Percentiles rank a stretch among this genome's conserved stretches.
phyloP scores from a whole-genome alignment of 2,113 vertebrate genomes.

The Microtus montanus region DNA sequence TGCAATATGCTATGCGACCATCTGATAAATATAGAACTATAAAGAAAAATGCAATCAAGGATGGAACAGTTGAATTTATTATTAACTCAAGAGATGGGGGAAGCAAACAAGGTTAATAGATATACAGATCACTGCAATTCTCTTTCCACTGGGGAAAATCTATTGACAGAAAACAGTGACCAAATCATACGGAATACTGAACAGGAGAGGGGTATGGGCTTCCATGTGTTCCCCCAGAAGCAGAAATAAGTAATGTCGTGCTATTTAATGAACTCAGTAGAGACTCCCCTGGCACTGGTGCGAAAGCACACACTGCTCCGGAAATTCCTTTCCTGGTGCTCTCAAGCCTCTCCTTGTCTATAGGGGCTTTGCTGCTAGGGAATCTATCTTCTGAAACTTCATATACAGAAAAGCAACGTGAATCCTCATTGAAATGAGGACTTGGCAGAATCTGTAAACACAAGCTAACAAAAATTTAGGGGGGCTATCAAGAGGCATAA shows the following conservation, averaged over 20 bases:
- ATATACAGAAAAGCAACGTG: slow-evolving; percentile 17
- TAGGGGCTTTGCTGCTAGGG: not conserved
- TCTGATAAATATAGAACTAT: slow-evolving; percentile 2
- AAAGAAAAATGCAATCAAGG: slow-evolving; percentile 13
- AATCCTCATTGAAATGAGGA: slow-evolving; percentile 6
- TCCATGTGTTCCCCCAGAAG: not conserved
- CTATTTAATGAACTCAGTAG: not conserved
- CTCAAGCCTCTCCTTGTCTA: not conserved
- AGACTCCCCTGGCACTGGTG: not conserved
- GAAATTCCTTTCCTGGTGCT: not conserved
- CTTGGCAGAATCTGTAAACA: not conserved
- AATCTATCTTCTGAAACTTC: slow-evolving; percentile 15
- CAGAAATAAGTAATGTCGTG: not conserved
- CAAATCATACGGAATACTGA: not conserved
- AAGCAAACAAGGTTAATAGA: not conserved
- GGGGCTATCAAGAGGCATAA: not conserved
- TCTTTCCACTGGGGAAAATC: slow-evolving; percentile 4
- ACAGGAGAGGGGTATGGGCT: not conserved
- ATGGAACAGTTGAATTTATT: slow-evolving; percentile 12
- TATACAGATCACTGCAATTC: not conserved
- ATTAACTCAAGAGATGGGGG: slow-evolving; percentile 32
- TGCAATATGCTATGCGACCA: not conserved
- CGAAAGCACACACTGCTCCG: not conserved
- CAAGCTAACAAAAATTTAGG: not conserved
- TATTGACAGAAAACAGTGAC: slow-evolving; percentile 28